These are phyloP conservation scores for Deroptyus accipitrinus DNA, from an alignment of 2,113 vertebrate genomes.

Conservation along the genomic window DNA sequence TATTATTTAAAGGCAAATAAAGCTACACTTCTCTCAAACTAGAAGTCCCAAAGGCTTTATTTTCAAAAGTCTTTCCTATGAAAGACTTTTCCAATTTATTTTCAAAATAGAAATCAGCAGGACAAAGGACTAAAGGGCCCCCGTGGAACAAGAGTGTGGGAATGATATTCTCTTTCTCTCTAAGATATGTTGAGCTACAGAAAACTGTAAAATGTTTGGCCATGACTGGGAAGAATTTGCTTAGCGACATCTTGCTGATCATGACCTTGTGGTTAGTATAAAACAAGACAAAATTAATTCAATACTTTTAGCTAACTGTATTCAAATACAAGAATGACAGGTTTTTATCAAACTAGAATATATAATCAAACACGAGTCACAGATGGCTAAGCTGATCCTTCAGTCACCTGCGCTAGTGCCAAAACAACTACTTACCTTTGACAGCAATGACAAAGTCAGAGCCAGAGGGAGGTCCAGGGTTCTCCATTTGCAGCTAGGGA, in stretches of 20 bases:
- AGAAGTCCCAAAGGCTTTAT: slow-evolving; percentile 16
- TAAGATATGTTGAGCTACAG: slow-evolving; percentile 1
- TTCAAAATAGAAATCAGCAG: slow-evolving; percentile 50
- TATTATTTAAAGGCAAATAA: slow-evolving; percentile 68
- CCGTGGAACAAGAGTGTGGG: neutral
- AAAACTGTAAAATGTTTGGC: neutral
- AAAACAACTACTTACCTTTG: neutral
- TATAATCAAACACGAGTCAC: neutral
- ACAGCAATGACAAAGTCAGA: neutral
- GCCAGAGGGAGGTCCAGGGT: neutral
- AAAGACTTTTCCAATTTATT: slow-evolving; percentile 59
- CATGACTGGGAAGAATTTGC: accelerated
- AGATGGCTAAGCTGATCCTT: neutral
- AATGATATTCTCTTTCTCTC: neutral
- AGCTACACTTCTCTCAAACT: slow-evolving; percentile 16
- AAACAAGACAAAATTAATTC: neutral
- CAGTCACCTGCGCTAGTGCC: neutral
- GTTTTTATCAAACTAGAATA: neutral
- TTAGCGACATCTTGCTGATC: neutral
- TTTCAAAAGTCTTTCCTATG: slow-evolving; percentile 24
- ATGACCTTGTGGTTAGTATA: neutral
- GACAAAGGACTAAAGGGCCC: slow-evolving; percentile 34
- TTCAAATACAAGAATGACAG: neutral
- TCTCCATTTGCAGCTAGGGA: neutral
- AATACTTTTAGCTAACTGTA: neutral